phyloP scores from a whole-genome alignment of 2,797 vertebrate species.

The Miichthys miiuy region DNA sequence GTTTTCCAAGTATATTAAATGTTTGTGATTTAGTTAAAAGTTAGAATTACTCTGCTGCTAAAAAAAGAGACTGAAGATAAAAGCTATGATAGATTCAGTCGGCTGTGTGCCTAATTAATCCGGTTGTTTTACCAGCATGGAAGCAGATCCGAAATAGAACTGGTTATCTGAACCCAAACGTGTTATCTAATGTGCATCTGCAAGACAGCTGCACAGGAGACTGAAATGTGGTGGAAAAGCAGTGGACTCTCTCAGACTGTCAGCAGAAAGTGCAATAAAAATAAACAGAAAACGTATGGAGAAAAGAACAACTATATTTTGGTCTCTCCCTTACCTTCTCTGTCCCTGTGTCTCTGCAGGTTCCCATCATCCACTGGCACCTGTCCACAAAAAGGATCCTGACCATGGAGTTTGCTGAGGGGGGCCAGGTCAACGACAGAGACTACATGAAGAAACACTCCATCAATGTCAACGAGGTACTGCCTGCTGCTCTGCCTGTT shows the following conservation, averaged over 20 bases:
- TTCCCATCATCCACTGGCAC: constrained; percentile 95
- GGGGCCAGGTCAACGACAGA: constrained; percentile 94
- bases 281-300: not conserved
- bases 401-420: constrained; percentile 96
- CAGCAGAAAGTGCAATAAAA: not conserved
- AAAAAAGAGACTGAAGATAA: not conserved
- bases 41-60: not conserved
- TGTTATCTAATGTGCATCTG: not conserved
- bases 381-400: constrained; percentile 93
- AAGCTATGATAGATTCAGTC: not conserved
- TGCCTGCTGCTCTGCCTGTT: not conserved
- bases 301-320: too few species aligned
- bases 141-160: not conserved
- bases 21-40: not conserved
- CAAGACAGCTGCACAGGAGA: not conserved
- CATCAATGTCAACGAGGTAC: constrained; percentile 94
- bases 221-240: not conserved
- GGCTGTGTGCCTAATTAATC: not conserved
- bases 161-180: not conserved
- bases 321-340: not conserved
- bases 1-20: not conserved
- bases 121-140: not conserved
- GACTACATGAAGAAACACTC: constrained; percentile 91
- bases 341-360: constrained; percentile 75
- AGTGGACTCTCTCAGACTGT: too few species aligned